Evolutionary conservation across 2,113 vertebrate species (phyloP).

Genomic region (Dinomys branickii): DNA sequence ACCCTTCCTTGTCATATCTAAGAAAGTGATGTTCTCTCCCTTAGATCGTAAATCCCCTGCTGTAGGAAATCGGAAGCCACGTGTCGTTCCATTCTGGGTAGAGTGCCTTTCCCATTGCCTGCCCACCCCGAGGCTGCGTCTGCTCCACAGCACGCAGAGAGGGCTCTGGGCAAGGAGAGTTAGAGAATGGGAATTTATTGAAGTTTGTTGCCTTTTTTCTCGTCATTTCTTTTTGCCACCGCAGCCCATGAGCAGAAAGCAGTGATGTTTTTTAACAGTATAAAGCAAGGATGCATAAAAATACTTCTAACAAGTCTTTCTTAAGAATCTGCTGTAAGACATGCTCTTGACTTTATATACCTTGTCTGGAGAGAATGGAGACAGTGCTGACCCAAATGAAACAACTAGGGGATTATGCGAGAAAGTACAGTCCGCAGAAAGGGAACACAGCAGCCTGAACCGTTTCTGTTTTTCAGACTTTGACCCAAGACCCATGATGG

Average conservation of each 20-base stretch:
- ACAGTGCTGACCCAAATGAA: background rate
- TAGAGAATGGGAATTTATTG: background rate
- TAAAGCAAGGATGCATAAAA: background rate
- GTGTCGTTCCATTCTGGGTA: background rate
- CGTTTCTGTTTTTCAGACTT: background rate
- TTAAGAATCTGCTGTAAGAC: background rate
- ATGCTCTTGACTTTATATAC: rapidly evolving
- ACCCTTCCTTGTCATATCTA: background rate
- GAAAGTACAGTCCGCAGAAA: background rate
- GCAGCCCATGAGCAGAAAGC: background rate
- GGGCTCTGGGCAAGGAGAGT: background rate
- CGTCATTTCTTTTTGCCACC: background rate
- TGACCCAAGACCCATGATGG: background rate
- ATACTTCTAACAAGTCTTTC: background rate
- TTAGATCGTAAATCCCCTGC: background rate
- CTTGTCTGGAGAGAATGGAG: background rate
- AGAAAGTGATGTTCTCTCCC: background rate
- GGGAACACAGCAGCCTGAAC: background rate
- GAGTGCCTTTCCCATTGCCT: background rate
- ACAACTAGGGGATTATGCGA: background rate
- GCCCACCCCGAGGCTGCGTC: background rate
- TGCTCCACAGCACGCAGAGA: background rate
- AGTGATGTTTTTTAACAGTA: background rate
- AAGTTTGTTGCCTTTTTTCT: background rate
- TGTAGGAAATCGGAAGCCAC: background rate